These are phyloP conservation scores for Andrena flavipes DNA, from an alignment of 2,888 invertebrate genomes.

Conservation along the genomic window DNA sequence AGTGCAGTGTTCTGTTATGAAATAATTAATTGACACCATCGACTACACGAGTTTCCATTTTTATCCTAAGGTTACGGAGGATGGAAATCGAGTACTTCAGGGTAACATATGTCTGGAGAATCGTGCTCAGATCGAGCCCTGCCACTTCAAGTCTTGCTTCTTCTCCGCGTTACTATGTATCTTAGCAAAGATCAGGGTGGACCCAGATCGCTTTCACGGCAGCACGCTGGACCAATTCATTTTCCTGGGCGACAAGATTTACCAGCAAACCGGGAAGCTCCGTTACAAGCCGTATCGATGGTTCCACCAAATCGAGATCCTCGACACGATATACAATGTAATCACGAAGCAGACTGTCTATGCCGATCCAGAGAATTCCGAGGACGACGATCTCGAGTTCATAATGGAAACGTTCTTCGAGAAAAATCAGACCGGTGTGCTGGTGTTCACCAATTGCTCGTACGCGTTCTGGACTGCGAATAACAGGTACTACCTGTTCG, in stretches of 20 bases:
- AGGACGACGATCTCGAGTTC: slow-evolving; percentile 66
- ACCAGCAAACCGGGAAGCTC: slow-evolving; percentile 71
- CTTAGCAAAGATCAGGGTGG: slow-evolving; percentile 74
- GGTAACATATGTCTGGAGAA: slow-evolving; percentile 71
- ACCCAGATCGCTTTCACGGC: slow-evolving; percentile 70
- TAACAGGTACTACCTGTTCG: slow-evolving; percentile 77
- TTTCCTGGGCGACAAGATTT: slow-evolving; percentile 73
- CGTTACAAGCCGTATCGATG: slow-evolving; percentile 74
- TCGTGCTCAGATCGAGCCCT: slow-evolving; percentile 61
- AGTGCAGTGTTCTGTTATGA: not conserved
- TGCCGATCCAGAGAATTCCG: slow-evolving; percentile 75
- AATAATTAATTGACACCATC: not conserved
- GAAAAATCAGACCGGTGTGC: slow-evolving; percentile 77
- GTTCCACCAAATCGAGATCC: slow-evolving; percentile 77
- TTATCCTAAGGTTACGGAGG: slow-evolving; percentile 59
- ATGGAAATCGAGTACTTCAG: slow-evolving; percentile 71
- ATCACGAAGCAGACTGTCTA: slow-evolving; percentile 76
- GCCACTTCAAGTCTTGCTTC: slow-evolving; percentile 79
- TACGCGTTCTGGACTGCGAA: slow-evolving; percentile 79
- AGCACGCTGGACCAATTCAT: slow-evolving; percentile 77
- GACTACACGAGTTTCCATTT: not conserved
- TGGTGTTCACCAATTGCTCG: slow-evolving; percentile 76
- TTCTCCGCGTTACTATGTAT: slow-evolving; percentile 79
- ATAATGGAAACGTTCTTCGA: slow-evolving; percentile 68
- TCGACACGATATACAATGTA: slow-evolving; percentile 73